Base-by-base conservation (phyloP, 2,113 vertebrate genomes). In the Aleadryas rufinucha region DNA sequence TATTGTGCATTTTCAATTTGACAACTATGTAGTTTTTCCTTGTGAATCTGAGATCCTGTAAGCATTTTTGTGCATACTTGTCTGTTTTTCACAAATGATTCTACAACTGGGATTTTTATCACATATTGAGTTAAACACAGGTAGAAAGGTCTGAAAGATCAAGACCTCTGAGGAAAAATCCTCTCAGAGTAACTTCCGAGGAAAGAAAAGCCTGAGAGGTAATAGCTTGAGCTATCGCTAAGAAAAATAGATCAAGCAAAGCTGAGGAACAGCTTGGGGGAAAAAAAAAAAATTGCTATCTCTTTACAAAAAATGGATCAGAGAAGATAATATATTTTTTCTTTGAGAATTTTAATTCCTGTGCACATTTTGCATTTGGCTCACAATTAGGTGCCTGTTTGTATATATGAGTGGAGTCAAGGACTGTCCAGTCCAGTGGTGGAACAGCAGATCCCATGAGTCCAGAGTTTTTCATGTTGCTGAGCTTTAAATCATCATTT, bases 111-210 rank as follows among this genome's bases (percentile, higher is more conserved):
- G 91, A 89, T 68, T 95, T 95, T 75, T 78, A 80, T 90, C 22
- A 31, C 33, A 17, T 56, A 20, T 92, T 64, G 61, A 82, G 77
- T 84, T 92, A 96, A 95, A 91, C 31, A 53, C 39, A 66, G 71
- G 83, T 86, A 61, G 60, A 91, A 91, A 76, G 72, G 84, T 94
- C 91, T 96, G 61, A 92, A 95, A 89, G 74, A 95, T 92, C 93
- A 91, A 91, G 94, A 92, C 84, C 72, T 95, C 78, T 78, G 72
- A 78, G 77, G 54, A 65, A 78, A 91, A 84, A 42, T 66, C 37
- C 24, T 89, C 35, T 92, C 16, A 22, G 50, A 90, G 41, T 75
- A 74, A 49, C 47, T 90, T 89, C 64, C 35, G 33, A 64, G 53
- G 65, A 81, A 91, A 84, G 26, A 89, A 90, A 70, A 89, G 6